Evolutionary conservation across 2,888 invertebrate species (phyloP).

Genomic region (Eupithecia centaureata): DNA sequence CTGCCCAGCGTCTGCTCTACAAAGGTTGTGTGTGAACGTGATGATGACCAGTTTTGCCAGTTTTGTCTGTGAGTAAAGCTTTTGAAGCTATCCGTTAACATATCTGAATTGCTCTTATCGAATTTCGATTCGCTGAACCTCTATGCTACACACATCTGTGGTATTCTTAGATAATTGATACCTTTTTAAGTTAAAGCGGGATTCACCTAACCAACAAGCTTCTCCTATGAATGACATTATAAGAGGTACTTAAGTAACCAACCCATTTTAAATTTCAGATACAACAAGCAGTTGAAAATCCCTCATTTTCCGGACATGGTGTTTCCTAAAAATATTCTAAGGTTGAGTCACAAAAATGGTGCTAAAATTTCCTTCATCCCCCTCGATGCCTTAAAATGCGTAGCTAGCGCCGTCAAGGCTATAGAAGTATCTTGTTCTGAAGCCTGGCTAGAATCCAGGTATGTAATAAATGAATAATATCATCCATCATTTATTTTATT

Average conservation of each 20-base stretch:
- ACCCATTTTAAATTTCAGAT: conserved; percentile 80
- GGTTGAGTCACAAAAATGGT: conserved; percentile 87
- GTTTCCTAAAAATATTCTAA: conserved; percentile 94
- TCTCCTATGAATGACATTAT: neutral
- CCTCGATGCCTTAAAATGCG: conserved; percentile 93
- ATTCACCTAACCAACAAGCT: neutral
- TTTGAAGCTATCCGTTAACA: neutral
- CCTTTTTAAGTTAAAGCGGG: neutral
- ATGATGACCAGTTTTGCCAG: conserved; percentile 77
- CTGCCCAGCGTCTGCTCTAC: conserved; percentile 91
- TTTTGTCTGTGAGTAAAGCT: conserved; percentile 74
- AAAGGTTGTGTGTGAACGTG: conserved; percentile 83
- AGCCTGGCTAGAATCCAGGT: conserved; percentile 96
- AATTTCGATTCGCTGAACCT: neutral
- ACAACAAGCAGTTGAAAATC: conserved; percentile 87
- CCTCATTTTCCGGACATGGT: conserved; percentile 99
- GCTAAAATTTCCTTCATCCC: conserved; percentile 92
- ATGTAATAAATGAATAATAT: conserved; percentile 15
- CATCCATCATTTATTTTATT: no score
- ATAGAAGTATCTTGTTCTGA: conserved; percentile 95
- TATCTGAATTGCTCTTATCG: neutral
- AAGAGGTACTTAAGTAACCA: neutral
- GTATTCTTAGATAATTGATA: neutral
- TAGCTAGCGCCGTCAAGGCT: conserved; percentile 88
- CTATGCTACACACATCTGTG: neutral